Percentiles rank a stretch among this genome's conserved stretches.
Evolutionary conservation across 1,140 invertebrate species (phyloP).

Genomic region (Trachymyrmex septentrionalis): DNA sequence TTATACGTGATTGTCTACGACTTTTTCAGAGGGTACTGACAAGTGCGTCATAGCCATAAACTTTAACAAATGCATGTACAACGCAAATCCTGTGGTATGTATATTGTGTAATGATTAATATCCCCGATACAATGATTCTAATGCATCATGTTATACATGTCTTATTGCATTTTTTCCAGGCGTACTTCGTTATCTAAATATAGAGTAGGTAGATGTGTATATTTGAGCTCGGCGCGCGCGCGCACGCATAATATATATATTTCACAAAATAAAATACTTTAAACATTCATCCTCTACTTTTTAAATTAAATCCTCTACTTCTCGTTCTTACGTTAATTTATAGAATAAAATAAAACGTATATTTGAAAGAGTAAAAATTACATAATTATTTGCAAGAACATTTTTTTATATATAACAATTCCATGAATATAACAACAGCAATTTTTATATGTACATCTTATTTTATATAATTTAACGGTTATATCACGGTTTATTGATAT

Average conservation of each 20-base stretch:
- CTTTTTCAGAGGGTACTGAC: slow-evolving; percentile 63
- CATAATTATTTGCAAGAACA: slow-evolving; percentile 12
- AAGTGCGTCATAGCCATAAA: slow-evolving; percentile 62
- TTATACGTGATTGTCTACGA: neutral
- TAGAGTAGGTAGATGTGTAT: neutral
- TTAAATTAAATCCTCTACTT: neutral
- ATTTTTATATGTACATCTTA: slow-evolving; percentile 38
- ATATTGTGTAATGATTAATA: slow-evolving; percentile 16
- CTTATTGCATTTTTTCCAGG: slow-evolving; percentile 52
- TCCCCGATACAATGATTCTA: neutral
- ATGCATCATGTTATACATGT: neutral
- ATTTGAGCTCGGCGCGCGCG: neutral
- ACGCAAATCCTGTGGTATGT: slow-evolving; percentile 70
- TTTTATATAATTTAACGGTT: slow-evolving; percentile 21
- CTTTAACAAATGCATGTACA: slow-evolving; percentile 70
- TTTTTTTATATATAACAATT: slow-evolving; percentile 34
- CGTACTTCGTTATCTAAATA: slow-evolving; percentile 61
- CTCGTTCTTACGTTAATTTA: slow-evolving; percentile 19
- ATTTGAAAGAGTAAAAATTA: neutral
- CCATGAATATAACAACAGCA: slow-evolving; percentile 7
- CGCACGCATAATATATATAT: neutral
- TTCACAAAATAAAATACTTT: slow-evolving; percentile 19
- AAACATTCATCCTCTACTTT: neutral
- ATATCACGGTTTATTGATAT: neutral
- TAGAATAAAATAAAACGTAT: slow-evolving; percentile 13